phyloP scores from a whole-genome alignment of 2,888 invertebrate species.

The Leptothorax acervorum region DNA sequence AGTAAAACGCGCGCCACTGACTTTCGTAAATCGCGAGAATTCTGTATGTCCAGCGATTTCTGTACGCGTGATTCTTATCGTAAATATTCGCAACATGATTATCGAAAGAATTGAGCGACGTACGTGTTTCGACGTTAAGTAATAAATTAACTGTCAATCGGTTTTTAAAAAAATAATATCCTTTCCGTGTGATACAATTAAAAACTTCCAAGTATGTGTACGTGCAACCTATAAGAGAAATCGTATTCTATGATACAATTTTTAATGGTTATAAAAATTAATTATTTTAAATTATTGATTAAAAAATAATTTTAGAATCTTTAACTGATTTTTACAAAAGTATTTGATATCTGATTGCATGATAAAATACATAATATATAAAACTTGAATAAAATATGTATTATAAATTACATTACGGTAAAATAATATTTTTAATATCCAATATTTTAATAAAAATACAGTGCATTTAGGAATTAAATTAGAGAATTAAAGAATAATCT shows the following conservation, averaged over 20 bases:
- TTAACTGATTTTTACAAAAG: neutral
- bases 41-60: neutral
- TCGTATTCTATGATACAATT: neutral
- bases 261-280: neutral
- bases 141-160: neutral
- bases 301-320: neutral
- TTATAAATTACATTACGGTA: neutral
- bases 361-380: neutral
- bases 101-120: neutral
- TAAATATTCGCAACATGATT: neutral
- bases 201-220: neutral
- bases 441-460: constrained; percentile 2
- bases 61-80: neutral
- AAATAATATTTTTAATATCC: constrained; percentile 31
- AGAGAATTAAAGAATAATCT: neutral
- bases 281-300: neutral
- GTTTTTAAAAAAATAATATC: neutral
- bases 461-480: neutral
- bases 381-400: neutral
- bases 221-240: neutral
- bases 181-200: neutral
- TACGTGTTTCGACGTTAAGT: neutral
- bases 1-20: constrained; percentile 44
- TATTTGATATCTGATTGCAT: neutral
- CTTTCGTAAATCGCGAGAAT: constrained; percentile 41